phyloP scores from a whole-genome alignment of 2,888 invertebrate genomes.

The Drosophila anceps region DNA sequence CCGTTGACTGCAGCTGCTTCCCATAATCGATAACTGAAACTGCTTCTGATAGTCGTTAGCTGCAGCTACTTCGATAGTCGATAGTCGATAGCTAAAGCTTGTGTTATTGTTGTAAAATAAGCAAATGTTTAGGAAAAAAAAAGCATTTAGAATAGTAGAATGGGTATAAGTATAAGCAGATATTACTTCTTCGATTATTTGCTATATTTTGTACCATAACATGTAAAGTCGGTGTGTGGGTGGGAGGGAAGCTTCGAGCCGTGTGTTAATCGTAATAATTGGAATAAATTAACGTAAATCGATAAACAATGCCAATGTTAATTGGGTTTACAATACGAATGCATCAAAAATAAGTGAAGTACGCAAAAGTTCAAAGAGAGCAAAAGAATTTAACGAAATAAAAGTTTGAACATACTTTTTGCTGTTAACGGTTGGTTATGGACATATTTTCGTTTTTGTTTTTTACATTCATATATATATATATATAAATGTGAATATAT shows the following conservation, averaged over 20 bases:
- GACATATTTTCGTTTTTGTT: background rate
- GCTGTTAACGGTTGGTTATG: constrained; percentile 62
- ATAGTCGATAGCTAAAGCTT: background rate
- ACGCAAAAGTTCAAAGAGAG: constrained; percentile 22
- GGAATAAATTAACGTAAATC: constrained; percentile 21
- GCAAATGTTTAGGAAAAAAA: background rate
- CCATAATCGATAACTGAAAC: background rate
- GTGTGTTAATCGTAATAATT: constrained; percentile 23
- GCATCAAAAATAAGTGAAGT: constrained; percentile 13
- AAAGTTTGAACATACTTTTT: constrained; percentile 74
- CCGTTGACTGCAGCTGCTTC: background rate
- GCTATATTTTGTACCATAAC: background rate
- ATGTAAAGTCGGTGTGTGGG: background rate
- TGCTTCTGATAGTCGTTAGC: background rate
- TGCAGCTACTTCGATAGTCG: background rate
- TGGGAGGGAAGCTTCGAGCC: constrained; percentile 1
- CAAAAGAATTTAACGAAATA: constrained; percentile 40
- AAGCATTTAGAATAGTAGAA: constrained; percentile 18
- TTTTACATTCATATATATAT: background rate
- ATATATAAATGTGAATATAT: constrained; percentile 3
- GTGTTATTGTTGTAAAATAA: background rate
- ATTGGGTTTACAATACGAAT: constrained; percentile 45
- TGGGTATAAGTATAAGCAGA: background rate
- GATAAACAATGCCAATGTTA: constrained; percentile 39
- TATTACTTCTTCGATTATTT: background rate